phyloP scores from a whole-genome alignment of 2,888 invertebrate genomes.

The Meta bourneti region DNA sequence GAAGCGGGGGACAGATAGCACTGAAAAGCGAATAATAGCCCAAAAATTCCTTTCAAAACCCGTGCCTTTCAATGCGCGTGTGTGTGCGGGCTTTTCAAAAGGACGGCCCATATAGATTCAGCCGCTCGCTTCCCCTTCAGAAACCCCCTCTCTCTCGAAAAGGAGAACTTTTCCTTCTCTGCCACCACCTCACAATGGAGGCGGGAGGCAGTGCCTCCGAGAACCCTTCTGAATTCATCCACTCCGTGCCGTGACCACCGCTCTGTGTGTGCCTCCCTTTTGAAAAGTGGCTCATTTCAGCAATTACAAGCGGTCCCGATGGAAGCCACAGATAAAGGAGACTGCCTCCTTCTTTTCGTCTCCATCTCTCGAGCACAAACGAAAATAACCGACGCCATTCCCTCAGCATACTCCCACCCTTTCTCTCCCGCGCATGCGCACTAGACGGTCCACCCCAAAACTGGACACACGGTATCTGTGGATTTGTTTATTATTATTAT shows the following conservation, averaged over 20 bases:
- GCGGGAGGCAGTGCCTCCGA: conserved; percentile 11
- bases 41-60: conserved; percentile 71
- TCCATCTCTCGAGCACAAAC: neutral
- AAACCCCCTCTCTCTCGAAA: conserved; percentile 45
- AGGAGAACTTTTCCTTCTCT: conserved; percentile 53
- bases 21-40: conserved; percentile 58
- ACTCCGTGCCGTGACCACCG: conserved; percentile 26
- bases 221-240: neutral
- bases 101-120: conserved; percentile 65
- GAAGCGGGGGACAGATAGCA: neutral
- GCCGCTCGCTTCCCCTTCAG: conserved; percentile 46
- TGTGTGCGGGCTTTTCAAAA: conserved; percentile 67
- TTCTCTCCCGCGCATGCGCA: neutral
- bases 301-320: conserved; percentile 71
- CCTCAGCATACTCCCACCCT: neutral
- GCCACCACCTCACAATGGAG: conserved; percentile 61
- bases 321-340: conserved; percentile 65
- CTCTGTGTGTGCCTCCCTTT: conserved; percentile 33
- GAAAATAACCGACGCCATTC: neutral
- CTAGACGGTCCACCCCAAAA: neutral
- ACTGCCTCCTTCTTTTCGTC: neutral
- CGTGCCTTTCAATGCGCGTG: conserved; percentile 61
- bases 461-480: neutral
- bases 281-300: conserved; percentile 74
- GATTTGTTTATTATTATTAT: neutral